Evolutionary conservation across 2,888 invertebrate genomes (phyloP).

Genomic region (Holacanthella duospinosa): DNA sequence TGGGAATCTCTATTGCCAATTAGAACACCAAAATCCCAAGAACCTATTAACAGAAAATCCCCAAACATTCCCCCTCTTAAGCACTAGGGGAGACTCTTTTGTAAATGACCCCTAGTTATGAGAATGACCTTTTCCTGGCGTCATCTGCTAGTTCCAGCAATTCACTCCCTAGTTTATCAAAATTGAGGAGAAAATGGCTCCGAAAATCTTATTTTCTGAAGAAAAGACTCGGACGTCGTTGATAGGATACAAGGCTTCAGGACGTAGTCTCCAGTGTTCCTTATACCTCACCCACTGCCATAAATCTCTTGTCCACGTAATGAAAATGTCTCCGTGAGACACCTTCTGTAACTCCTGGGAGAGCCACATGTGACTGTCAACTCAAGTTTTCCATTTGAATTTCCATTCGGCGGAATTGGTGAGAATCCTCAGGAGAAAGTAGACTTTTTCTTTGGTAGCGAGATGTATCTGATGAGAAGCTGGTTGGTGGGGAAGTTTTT

Average conservation of each 20-base stretch:
- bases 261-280: not conserved
- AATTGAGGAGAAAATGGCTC: not conserved
- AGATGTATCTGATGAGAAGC: too few relatives aligned
- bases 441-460: not conserved
- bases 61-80: not conserved
- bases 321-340: not conserved
- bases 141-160: not conserved
- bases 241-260: too few relatives aligned
- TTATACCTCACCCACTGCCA: not conserved
- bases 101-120: not conserved
- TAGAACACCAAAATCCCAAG: not conserved
- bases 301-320: not conserved
- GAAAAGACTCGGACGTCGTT: too few relatives aligned
- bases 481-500: not conserved
- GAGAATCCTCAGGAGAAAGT: not conserved
- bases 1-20: not conserved
- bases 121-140: constrained; percentile 1
- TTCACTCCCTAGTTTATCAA: not conserved
- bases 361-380: not conserved
- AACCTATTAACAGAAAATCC: too few relatives aligned
- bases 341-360: not conserved
- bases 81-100: too few relatives aligned
- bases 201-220: too few relatives aligned
- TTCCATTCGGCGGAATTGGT: not conserved
- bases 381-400: not conserved